Evolutionary conservation across 2,888 invertebrate species (phyloP).

Genomic region (Drosophila maculinotata): DNA sequence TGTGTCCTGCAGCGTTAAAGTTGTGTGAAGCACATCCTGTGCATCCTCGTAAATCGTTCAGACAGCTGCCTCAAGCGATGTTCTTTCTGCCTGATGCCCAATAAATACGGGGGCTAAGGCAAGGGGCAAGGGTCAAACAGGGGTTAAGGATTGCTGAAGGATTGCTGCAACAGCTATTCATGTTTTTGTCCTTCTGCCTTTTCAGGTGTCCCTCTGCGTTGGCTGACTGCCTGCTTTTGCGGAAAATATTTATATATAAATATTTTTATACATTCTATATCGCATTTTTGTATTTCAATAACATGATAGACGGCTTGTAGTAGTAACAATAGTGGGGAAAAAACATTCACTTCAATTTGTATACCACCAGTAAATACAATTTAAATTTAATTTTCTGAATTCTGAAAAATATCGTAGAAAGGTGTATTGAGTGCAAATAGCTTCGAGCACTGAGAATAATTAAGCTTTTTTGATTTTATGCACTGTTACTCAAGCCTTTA

Average conservation of each 20-base stretch:
- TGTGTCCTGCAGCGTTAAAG: not conserved
- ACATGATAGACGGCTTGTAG: not conserved
- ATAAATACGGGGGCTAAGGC: not conserved
- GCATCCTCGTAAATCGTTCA: conserved; percentile 9
- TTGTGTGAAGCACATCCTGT: conserved; percentile 8
- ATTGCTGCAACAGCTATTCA: not conserved
- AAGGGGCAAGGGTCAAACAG: not conserved
- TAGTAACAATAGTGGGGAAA: not conserved
- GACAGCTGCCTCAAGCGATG: conserved; percentile 4
- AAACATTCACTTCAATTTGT: not conserved
- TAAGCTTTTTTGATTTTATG: too few relatives aligned
- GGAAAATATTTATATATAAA: not conserved
- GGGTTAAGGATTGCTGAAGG: not conserved
- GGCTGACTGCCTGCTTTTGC: not conserved
- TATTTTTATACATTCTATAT: not conserved
- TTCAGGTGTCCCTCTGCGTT: not conserved
- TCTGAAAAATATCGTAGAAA: too few relatives aligned
- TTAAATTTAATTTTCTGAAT: too few relatives aligned
- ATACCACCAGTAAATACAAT: too few relatives aligned
- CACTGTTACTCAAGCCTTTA: too few relatives aligned
- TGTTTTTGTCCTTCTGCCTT: not conserved
- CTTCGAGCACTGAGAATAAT: too few relatives aligned
- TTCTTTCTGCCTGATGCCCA: conserved; percentile 13
- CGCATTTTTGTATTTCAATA: not conserved
- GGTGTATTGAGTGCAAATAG: too few relatives aligned